phyloP scores from a whole-genome alignment of 1,140 invertebrate genomes.

The Physella acuta region DNA sequence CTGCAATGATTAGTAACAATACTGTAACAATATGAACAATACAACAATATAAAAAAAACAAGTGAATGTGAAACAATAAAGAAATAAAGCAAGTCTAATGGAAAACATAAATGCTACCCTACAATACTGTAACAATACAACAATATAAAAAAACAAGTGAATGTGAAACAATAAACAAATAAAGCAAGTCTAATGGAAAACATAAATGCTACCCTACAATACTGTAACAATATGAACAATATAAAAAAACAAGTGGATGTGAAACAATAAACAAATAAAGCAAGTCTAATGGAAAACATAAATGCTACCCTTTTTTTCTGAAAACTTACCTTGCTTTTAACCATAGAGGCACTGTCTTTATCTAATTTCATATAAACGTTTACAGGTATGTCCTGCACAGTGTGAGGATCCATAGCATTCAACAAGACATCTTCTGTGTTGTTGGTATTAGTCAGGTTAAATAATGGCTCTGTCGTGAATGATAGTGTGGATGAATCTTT shows the following conservation, averaged over 20 bases:
- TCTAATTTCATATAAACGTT: conserved; percentile 12
- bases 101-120: no score
- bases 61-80: no score
- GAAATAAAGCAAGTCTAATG: no score
- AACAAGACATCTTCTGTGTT: conserved; percentile 27
- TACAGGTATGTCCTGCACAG: conserved; percentile 19
- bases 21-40: conserved; percentile 5
- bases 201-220: no score
- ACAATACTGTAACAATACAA: no score
- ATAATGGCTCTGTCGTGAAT: conserved; percentile 37
- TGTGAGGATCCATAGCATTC: conserved; percentile 21
- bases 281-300: background rate
- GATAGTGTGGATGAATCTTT: conserved; percentile 27
- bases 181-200: no score
- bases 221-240: no score
- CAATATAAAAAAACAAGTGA: no score
- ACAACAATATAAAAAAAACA: background rate
- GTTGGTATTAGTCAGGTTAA: conserved; percentile 23
- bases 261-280: background rate
- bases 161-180: no score
- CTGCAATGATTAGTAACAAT: no score
- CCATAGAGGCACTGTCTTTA: background rate
- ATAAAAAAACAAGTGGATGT: no score
- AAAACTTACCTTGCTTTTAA: background rate
- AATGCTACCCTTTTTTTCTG: background rate